These are phyloP conservation scores for Podiceps cristatus DNA, from an alignment of 2,113 vertebrate species.

Conservation along the genomic window DNA sequence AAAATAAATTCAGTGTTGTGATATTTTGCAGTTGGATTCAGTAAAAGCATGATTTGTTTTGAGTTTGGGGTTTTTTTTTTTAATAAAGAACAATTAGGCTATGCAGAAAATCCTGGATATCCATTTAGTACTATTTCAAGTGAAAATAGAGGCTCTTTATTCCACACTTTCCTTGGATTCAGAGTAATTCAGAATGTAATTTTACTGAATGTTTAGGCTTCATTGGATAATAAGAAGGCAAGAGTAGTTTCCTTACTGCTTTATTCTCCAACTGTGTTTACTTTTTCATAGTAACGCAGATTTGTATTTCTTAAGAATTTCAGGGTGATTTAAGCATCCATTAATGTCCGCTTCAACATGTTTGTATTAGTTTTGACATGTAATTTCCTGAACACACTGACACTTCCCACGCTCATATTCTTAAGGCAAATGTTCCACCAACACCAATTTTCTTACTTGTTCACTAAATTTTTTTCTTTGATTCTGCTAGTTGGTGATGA, in stretches of 20 bases:
- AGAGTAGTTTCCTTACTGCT: neutral
- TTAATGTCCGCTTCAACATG: neutral
- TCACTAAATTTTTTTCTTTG: neutral
- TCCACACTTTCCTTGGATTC: neutral
- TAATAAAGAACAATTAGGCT: neutral
- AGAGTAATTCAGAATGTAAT: neutral
- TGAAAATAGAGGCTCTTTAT: neutral
- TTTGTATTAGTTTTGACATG: slow-evolving; percentile 16
- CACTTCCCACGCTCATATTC: neutral
- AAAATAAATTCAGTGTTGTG: neutral
- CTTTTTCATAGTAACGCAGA: neutral
- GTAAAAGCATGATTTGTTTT: neutral
- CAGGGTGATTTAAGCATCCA: slow-evolving; percentile 17
- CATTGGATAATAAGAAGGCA: neutral
- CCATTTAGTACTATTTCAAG: neutral
- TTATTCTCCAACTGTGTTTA: neutral
- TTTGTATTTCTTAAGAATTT: slow-evolving; percentile 14
- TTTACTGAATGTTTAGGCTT: neutral
- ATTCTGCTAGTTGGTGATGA: neutral
- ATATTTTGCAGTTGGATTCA: neutral
- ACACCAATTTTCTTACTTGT: neutral
- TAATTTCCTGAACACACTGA: slow-evolving; percentile 26
- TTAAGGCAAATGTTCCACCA: neutral
- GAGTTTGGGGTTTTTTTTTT: too few species aligned
- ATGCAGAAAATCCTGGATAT: neutral